Evolutionary conservation across 1,140 invertebrate species (phyloP).

Genomic region (Drosophila carrolli): DNA sequence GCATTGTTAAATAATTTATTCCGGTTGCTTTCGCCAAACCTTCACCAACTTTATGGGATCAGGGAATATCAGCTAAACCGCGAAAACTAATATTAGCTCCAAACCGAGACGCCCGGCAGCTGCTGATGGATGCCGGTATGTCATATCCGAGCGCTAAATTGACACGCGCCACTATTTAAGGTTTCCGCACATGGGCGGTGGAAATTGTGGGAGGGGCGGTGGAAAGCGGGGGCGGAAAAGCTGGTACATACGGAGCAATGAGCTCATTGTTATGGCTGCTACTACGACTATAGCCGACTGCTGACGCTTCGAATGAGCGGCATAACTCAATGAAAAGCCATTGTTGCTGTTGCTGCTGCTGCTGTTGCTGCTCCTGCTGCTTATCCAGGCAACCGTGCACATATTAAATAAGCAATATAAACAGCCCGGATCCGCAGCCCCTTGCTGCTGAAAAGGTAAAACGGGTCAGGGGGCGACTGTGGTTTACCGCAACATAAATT

Average conservation of each 20-base stretch:
- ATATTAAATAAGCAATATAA: constrained; percentile 82
- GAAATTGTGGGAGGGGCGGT: not conserved
- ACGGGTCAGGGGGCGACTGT: constrained; percentile 6
- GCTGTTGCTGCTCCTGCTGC: constrained; percentile 21
- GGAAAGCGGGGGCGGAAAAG: not conserved
- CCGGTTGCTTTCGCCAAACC: not conserved
- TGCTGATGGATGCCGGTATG: constrained; percentile 47
- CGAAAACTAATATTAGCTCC: constrained; percentile 31
- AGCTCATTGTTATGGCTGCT: constrained; percentile 71
- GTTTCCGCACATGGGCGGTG: constrained; percentile 13
- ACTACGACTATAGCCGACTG: constrained; percentile 36
- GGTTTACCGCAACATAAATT: constrained; percentile 81
- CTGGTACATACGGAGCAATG: constrained; percentile 43
- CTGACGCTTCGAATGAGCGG: constrained; percentile 70
- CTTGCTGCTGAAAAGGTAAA: constrained; percentile 60
- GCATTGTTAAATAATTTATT: not conserved
- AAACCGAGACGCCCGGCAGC: constrained; percentile 16
- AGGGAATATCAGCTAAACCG: constrained; percentile 13
- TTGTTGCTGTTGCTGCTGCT: constrained; percentile 59
- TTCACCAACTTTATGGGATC: not conserved
- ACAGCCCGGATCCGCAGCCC: constrained; percentile 38
- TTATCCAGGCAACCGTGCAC: constrained; percentile 73
- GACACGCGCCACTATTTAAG: constrained; percentile 78
- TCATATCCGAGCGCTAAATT: constrained; percentile 63
- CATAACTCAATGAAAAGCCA: constrained; percentile 77